A percentile compares a stretch with the other conserved stretches of the same genome.
phyloP scores from a whole-genome alignment of 2,888 invertebrate species.

The Drosophila recens region DNA sequence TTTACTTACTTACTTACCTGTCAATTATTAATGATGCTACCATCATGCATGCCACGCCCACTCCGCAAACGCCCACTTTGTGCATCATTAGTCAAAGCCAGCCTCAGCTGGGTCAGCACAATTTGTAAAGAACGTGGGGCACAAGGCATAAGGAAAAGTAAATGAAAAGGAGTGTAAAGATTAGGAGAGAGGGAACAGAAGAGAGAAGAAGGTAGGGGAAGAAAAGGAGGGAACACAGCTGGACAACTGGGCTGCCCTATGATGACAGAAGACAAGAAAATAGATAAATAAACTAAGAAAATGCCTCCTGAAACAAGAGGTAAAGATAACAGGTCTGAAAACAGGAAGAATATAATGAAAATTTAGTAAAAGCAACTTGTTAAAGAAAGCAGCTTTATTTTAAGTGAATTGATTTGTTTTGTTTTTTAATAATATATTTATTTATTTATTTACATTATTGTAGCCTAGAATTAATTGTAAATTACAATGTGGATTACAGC shows the following conservation, averaged over 20 bases:
- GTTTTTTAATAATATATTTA: too few relatives aligned
- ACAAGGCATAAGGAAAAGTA: neutral
- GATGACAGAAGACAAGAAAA: constrained; percentile 51
- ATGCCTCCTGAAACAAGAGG: neutral
- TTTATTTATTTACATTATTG: too few relatives aligned
- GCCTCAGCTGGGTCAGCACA: constrained; percentile 45
- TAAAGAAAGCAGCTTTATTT: too few relatives aligned
- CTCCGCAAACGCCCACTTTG: constrained; percentile 1
- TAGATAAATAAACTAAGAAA: constrained; percentile 41
- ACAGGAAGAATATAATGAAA: too few relatives aligned
- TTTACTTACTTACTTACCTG: constrained; percentile 60
- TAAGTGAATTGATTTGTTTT: too few relatives aligned
- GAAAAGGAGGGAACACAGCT: constrained; percentile 12
- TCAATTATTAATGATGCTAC: constrained; percentile 67
- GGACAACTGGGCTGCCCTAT: constrained; percentile 23
- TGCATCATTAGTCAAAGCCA: constrained; percentile 63
- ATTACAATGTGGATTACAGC: too few relatives aligned
- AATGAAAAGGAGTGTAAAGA: neutral
- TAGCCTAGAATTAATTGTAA: too few relatives aligned
- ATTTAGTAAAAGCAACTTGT: too few relatives aligned
- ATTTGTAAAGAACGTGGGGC: constrained; percentile 10
- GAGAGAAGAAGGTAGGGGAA: neutral
- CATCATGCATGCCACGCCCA: constrained; percentile 44
- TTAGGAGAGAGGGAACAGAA: too few relatives aligned
- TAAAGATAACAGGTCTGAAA: neutral